These are phyloP conservation scores for Pseudoips prasinana DNA, from an alignment of 2,888 invertebrate species.

Conservation along the genomic window DNA sequence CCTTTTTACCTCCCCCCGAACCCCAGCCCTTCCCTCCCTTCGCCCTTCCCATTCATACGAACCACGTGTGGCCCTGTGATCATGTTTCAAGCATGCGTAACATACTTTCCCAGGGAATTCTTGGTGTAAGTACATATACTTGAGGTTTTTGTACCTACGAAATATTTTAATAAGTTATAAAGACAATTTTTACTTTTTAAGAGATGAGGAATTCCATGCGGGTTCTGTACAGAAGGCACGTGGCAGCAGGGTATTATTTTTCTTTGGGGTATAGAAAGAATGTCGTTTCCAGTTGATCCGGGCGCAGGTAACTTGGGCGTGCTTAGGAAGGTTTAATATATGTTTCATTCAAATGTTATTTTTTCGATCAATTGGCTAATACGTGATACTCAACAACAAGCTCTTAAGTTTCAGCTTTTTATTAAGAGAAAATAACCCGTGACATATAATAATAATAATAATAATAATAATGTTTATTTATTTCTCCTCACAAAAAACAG, in stretches of 20 bases:
- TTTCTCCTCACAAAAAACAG: no score
- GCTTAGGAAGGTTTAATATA: no score
- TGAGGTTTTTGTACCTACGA: constrained; percentile 33
- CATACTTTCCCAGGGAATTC: constrained; percentile 67
- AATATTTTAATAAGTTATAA: constrained; percentile 36
- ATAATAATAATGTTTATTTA: no score
- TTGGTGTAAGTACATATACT: constrained; percentile 25
- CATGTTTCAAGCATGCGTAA: constrained; percentile 66
- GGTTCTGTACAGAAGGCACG: constrained; percentile 23
- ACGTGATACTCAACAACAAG: no score
- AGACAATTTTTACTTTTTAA: constrained; percentile 18
- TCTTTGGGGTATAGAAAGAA: constrained; percentile 18
- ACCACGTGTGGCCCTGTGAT: constrained; percentile 72
- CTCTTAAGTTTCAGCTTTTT: no score
- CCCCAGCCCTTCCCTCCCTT: constrained; percentile 42
- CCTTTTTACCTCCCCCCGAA: constrained; percentile 50
- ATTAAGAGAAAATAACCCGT: no score
- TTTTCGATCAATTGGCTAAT: neutral
- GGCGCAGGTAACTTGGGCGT: constrained; percentile 18
- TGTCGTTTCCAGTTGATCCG: constrained; percentile 10
- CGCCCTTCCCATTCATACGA: constrained; percentile 54
- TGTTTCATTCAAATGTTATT: constrained; percentile 6
- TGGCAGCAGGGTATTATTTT: constrained; percentile 19
- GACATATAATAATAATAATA: no score
- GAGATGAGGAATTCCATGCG: constrained; percentile 18